Conservation (phyloP, 1,140 invertebrate species). For the Aradophagus sp. region DNA sequence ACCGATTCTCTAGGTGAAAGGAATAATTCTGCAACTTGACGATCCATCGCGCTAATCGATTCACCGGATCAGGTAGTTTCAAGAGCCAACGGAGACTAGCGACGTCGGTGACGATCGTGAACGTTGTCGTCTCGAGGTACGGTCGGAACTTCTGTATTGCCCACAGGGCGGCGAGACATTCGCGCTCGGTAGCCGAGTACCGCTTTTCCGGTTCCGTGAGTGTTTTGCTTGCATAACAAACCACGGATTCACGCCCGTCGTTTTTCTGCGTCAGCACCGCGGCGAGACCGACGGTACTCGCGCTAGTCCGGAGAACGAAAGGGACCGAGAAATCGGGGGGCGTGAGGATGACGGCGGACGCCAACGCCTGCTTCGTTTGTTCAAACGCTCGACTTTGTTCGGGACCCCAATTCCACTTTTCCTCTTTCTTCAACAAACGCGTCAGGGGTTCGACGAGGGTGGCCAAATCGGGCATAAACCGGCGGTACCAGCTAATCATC, state of each 20-base stretch:
- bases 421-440: neutral
- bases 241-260: neutral
- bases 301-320: neutral
- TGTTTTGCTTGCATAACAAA: slow-evolving; percentile 1
- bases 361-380: neutral
- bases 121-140: neutral
- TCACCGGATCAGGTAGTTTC: neutral
- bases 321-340: slow-evolving; percentile 1
- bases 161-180: slow-evolving; percentile 29
- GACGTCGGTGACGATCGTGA: neutral
- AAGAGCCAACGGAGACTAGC: neutral
- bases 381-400: neutral
- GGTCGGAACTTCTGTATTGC: slow-evolving; percentile 13
- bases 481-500: slow-evolving; percentile 13
- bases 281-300: neutral
- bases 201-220: slow-evolving; percentile 27
- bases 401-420: neutral
- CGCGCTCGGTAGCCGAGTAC: slow-evolving; percentile 24
- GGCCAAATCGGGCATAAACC: slow-evolving; percentile 3
- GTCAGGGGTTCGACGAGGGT: neutral
- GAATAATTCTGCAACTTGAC: neutral
- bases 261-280: neutral
- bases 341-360: neutral
- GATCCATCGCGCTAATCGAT: slow-evolving; percentile 2
- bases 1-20: neutral